Percentiles rank a stretch among this genome's conserved stretches.
Conservation (phyloP, 2,797 vertebrate species). For the Rhynchotus rufescens region DNA sequence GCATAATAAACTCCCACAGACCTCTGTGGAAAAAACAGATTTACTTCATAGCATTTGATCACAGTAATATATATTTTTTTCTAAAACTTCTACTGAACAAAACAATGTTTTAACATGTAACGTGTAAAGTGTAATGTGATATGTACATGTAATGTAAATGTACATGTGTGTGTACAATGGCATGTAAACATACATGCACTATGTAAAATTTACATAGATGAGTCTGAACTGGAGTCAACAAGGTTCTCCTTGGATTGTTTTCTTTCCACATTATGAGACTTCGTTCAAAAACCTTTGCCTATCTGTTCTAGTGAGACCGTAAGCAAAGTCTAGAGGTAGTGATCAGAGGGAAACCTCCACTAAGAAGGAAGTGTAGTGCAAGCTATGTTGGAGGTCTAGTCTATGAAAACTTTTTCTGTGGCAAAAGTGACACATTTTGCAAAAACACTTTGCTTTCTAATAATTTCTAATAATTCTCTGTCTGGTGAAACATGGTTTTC, state of each 20-base stretch:
- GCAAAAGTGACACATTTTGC: not conserved
- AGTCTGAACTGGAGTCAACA: not conserved
- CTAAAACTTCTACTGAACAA: not conserved
- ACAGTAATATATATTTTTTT: not conserved
- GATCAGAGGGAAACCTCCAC: not conserved
- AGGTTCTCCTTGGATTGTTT: not conserved
- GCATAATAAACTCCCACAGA: too few species aligned
- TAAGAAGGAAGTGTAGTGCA: not conserved
- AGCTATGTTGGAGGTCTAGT: not conserved
- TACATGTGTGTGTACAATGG: too few species aligned
- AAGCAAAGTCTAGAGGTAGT: not conserved
- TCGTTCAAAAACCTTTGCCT: not conserved
- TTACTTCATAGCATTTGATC: not conserved
- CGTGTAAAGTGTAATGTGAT: too few species aligned
- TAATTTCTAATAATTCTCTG: not conserved
- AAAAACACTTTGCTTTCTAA: not conserved
- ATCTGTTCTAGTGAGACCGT: not conserved
- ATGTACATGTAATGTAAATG: too few species aligned
- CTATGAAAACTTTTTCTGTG: not conserved
- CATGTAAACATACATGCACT: too few species aligned
- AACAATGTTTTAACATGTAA: too few species aligned
- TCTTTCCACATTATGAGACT: not conserved
- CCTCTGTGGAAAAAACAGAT: not conserved
- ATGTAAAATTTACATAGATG: not conserved
- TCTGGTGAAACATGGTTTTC: not conserved